These are phyloP conservation scores for Thaumatotibia leucotreta DNA, from an alignment of 1,140 invertebrate genomes.

Conservation along the genomic window DNA sequence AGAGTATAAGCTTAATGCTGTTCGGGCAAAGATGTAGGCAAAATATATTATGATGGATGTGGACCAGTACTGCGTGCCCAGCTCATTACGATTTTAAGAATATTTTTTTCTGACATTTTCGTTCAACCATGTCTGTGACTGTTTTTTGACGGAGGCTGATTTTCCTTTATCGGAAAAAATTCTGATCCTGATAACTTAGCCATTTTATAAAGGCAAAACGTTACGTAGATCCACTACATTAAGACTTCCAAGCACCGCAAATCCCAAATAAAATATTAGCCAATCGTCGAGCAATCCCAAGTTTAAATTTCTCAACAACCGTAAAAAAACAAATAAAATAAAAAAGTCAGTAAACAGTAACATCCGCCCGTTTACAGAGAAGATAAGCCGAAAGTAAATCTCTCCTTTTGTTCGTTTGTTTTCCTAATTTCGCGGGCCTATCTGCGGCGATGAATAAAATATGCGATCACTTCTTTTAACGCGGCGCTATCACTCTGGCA, in stretches of 20 bases:
- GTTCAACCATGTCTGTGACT: too few relatives aligned
- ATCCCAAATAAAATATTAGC: neutral
- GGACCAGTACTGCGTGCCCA: too few relatives aligned
- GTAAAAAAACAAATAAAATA: conserved; percentile 13
- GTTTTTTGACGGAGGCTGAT: too few relatives aligned
- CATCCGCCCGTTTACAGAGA: conserved; percentile 7
- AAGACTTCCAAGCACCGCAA: neutral
- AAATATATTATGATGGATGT: too few relatives aligned
- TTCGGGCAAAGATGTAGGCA: too few relatives aligned
- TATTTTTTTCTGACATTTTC: too few relatives aligned
- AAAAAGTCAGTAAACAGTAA: conserved; percentile 9
- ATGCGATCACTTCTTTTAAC: conserved; percentile 5
- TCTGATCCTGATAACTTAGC: too few relatives aligned
- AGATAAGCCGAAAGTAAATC: conserved; percentile 13
- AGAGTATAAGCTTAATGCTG: too few relatives aligned
- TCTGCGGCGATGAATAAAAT: conserved; percentile 13
- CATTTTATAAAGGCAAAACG: too few relatives aligned
- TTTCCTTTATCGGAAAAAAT: too few relatives aligned
- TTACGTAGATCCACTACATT: neutral
- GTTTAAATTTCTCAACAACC: conserved; percentile 13
- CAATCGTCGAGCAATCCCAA: conserved; percentile 1
- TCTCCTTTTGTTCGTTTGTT: conserved; percentile 12
- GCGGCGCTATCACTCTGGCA: neutral
- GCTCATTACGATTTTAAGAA: too few relatives aligned
- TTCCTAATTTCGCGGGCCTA: conserved; percentile 9